phyloP scores from a whole-genome alignment of 1,140 invertebrate species.

The Ridgeia piscesae region DNA sequence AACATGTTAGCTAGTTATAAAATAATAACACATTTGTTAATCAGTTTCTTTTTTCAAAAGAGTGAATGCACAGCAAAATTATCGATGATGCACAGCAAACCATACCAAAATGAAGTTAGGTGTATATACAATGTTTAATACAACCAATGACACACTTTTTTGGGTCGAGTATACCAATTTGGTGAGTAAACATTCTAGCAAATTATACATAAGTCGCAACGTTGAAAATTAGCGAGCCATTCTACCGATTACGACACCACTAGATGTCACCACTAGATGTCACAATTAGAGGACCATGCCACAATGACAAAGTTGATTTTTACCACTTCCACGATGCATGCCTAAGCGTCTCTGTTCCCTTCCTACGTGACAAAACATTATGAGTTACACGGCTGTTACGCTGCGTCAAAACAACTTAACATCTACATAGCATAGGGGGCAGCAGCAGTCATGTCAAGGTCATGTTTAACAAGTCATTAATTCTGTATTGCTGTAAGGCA shows the following conservation, averaged over 20 bases:
- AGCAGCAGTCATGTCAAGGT: neutral
- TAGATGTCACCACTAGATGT: too few relatives aligned
- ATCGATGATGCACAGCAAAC: neutral
- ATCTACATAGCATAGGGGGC: neutral
- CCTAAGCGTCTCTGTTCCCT: neutral
- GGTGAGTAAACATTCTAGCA: neutral
- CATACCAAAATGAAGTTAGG: neutral
- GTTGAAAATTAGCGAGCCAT: neutral
- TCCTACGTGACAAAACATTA: conserved; percentile 13
- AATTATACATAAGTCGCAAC: neutral
- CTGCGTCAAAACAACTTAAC: too few relatives aligned
- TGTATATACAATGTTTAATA: neutral
- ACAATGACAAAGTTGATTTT: neutral
- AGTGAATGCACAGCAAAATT: neutral
- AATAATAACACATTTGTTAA: neutral
- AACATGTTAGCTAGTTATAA: neutral
- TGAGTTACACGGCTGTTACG: neutral
- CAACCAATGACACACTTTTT: neutral
- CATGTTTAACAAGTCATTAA: too few relatives aligned
- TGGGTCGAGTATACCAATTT: neutral
- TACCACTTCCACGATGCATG: conserved; percentile 14
- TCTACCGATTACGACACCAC: neutral
- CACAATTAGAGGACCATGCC: neutral
- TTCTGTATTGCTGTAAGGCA: too few relatives aligned
- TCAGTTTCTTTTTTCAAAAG: neutral